Base-by-base conservation (phyloP, 2,888 invertebrate genomes). In the Lissonota sp. region DNA sequence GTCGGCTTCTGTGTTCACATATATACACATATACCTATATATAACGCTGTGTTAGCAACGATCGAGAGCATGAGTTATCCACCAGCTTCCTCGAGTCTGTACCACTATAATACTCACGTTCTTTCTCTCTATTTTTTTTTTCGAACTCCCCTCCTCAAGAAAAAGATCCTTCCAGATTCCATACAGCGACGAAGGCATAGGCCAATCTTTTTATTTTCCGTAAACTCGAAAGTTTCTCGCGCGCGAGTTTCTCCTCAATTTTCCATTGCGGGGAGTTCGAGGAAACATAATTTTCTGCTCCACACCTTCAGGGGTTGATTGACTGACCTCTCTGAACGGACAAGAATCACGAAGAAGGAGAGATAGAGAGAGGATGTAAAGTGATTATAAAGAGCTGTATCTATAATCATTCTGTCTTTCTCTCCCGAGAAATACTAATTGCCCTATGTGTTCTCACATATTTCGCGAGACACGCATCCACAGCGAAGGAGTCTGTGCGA, bases 1-100 rank as follows among this genome's bases (percentile, higher is more conserved):
- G 91, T 90, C 91, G 92, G 92, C 92, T 92, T 91, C 92, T 92
- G 92, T 92, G 91, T 91, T 86, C 77, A 53, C 57, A 49, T 37
- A 46, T 57, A 67, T 14, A 60, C n/a, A 64, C 14, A 62, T 58
- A 69, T 62, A 63, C 39, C 37, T 57, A 57, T 66, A 72, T 58
- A 46, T 46, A 14, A 14, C 14, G 49, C 40, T 81, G 77, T 46
- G 46, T 66, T 57, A 49, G 16, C 62, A 51, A 66, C 57, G 74
- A 72, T 71, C 57, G 58, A 37, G 69, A 64, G 69, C 74, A 63
- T 63, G 74, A 79, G 71, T 80, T 80, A 75, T 80, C 87, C 87
- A 85, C 26, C 85, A 87, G 82, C 87, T 82, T 79, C 83, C 83
- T 58, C 76, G 57, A 66, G 70, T 26, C 40, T 53, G 53, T 66